Percentiles rank a stretch among this genome's conserved stretches.
phyloP scores from a whole-genome alignment of 2,113 vertebrate genomes.

The Paracyprichromis sp. region DNA sequence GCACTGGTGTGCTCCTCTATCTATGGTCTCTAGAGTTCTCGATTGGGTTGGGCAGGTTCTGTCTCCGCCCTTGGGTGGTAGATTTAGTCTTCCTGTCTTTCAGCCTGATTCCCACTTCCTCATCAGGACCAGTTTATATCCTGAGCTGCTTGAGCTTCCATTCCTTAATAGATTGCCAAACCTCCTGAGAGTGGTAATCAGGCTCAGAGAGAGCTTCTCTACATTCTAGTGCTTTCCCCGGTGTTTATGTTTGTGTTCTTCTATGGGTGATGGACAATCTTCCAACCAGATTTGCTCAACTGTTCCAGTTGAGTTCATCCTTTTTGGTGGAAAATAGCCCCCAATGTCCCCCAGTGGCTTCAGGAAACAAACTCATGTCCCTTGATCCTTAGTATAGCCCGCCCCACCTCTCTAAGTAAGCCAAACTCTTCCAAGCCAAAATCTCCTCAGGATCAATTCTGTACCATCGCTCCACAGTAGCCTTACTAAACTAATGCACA shows the following conservation, averaged over 20 bases:
- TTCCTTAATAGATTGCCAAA: neutral
- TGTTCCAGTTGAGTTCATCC: neutral
- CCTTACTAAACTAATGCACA: neutral
- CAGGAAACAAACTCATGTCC: neutral
- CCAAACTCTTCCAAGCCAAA: neutral
- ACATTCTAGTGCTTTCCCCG: neutral
- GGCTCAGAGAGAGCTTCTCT: neutral
- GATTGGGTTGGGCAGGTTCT: neutral
- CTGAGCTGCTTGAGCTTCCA: neutral
- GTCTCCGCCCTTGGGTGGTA: neutral
- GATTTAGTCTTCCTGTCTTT: neutral
- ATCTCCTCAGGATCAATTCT: neutral
- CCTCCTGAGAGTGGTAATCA: neutral
- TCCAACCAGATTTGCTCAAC: neutral
- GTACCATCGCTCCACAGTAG: neutral
- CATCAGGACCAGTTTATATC: neutral
- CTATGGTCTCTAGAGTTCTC: neutral
- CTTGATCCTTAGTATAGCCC: neutral
- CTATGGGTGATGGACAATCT: neutral
- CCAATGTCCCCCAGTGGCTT: neutral
- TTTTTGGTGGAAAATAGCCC: neutral
- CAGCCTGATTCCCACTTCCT: neutral
- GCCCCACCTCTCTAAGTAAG: neutral
- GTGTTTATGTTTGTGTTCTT: neutral
- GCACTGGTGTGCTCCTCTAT: neutral